phyloP scores from a whole-genome alignment of 2,797 vertebrate species.

The Rhinoraja longicauda region DNA sequence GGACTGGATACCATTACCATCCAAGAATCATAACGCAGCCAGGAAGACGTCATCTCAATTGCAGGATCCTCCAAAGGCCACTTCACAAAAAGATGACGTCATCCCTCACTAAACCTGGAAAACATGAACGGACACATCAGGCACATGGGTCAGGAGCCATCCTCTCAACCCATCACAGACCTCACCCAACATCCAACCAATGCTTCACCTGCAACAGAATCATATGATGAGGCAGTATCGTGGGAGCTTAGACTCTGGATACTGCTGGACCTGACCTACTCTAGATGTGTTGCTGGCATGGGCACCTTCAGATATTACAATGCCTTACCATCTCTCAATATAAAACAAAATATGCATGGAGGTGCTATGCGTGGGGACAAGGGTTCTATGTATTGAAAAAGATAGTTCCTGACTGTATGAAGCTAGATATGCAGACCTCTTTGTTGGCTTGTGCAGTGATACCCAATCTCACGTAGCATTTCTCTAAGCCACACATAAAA shows the following conservation, averaged over 20 bases:
- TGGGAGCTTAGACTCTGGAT: neutral
- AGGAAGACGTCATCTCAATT: constrained; percentile 37
- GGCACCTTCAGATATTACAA: neutral
- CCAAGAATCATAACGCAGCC: constrained; percentile 24
- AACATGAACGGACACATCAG: constrained; percentile 38
- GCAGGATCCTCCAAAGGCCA: constrained; percentile 37
- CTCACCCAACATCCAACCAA: neutral
- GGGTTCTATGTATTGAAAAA: neutral
- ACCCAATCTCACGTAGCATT: neutral
- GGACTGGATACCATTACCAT: constrained; percentile 21
- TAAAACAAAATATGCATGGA: neutral
- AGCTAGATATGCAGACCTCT: neutral
- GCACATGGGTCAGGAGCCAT: constrained; percentile 18
- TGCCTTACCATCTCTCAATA: neutral
- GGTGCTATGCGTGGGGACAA: neutral
- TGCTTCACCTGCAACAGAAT: neutral
- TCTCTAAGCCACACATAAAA: neutral
- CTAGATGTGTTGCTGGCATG: neutral
- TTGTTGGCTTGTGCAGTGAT: neutral
- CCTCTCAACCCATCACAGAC: neutral
- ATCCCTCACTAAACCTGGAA: constrained; percentile 36
- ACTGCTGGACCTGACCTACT: neutral
- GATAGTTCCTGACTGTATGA: neutral
- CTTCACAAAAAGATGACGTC: constrained; percentile 38
- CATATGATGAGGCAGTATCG: neutral